phyloP scores from a whole-genome alignment of 1,140 invertebrate genomes.

The Tribolium castaneum region DNA sequence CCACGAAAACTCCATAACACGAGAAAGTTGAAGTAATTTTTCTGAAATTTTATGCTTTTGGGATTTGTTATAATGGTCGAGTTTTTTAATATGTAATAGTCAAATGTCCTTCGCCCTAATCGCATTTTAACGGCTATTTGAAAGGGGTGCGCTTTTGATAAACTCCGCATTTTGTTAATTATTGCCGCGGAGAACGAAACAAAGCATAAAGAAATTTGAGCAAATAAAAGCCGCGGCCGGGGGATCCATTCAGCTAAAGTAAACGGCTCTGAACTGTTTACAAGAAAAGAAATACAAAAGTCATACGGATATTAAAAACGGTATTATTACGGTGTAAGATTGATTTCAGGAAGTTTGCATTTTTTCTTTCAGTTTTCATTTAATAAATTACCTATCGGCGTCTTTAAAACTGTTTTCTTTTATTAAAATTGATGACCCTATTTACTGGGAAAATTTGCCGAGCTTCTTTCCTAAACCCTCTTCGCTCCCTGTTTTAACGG shows the following conservation, averaged over 20 bases:
- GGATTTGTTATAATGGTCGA: constrained; percentile 4
- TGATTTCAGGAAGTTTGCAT: constrained; percentile 22
- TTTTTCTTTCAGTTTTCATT: constrained; percentile 27
- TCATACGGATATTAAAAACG: not conserved
- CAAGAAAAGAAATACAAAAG: constrained; percentile 14
- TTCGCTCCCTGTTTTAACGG: not conserved
- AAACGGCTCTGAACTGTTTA: constrained; percentile 3
- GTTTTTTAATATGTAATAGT: not conserved
- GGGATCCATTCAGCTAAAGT: not conserved
- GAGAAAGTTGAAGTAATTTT: constrained; percentile 22
- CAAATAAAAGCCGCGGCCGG: not conserved
- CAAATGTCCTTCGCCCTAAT: not conserved
- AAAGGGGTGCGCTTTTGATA: not conserved
- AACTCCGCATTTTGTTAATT: constrained; percentile 9
- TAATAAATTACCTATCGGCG: constrained; percentile 28
- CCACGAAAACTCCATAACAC: not conserved
- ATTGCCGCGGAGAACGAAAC: not conserved
- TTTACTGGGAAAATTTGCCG: constrained; percentile 23
- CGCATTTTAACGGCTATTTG: not conserved
- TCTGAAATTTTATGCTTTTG: constrained; percentile 16
- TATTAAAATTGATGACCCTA: constrained; percentile 31
- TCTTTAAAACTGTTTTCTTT: constrained; percentile 29
- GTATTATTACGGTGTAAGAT: constrained; percentile 9
- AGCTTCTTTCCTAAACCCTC: constrained; percentile 9
- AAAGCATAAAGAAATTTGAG: not conserved